Percentiles rank a stretch among this genome's conserved stretches.
Conservation (phyloP, 2,113 vertebrate species). For the Strix aluco region DNA sequence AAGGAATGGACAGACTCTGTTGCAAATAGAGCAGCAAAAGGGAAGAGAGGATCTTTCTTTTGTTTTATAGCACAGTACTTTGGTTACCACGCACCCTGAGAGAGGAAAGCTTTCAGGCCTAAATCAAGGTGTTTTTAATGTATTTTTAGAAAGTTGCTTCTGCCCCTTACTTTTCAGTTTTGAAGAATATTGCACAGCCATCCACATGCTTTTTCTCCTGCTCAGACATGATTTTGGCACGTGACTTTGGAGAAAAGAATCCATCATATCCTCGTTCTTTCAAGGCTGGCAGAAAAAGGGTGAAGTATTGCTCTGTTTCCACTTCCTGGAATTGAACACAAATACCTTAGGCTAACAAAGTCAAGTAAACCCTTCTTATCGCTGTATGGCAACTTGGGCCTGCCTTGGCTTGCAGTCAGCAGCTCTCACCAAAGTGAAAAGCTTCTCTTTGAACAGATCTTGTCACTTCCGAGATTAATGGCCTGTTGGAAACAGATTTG, state of each 20-base stretch:
- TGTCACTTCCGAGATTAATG: background rate
- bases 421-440: background rate
- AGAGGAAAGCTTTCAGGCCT: background rate
- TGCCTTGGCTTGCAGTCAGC: background rate
- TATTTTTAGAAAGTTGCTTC: background rate
- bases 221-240: constrained; percentile 98
- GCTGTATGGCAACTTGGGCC: background rate
- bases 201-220: constrained; percentile 98
- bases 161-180: constrained; percentile 89
- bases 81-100: background rate
- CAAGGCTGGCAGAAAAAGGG: constrained; percentile 93
- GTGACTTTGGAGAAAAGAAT: constrained; percentile 98
- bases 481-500: background rate
- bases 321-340: constrained; percentile 86
- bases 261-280: constrained; percentile 95
- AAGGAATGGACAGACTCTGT: background rate
- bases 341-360: background rate
- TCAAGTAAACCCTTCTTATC: background rate
- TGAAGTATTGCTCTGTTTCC: constrained; percentile 99
- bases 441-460: background rate
- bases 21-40: background rate
- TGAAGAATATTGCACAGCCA: constrained; percentile 98
- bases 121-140: background rate
- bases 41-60: background rate
- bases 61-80: background rate